phyloP scores from a whole-genome alignment of 2,888 invertebrate genomes.

The Ophioninae sp. region DNA sequence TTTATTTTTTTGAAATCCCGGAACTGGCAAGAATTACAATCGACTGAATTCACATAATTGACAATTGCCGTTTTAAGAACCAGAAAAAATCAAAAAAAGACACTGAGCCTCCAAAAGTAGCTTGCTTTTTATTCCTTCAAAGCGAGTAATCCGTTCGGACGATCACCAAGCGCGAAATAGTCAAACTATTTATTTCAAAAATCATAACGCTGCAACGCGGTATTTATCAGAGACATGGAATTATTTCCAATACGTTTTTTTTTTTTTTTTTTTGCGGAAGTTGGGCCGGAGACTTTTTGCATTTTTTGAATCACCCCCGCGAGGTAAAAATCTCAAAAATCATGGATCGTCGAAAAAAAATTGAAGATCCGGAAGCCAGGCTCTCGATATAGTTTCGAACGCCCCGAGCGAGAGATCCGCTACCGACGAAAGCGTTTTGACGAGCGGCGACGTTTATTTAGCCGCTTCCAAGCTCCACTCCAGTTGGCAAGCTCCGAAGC shows the following conservation, averaged over 20 bases:
- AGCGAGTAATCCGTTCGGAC: not conserved
- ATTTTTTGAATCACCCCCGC: not conserved
- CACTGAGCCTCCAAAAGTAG: not conserved
- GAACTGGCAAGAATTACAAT: not conserved
- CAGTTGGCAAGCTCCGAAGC: conserved; percentile 1
- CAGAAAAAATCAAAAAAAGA: not conserved
- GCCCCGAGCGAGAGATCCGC: not conserved
- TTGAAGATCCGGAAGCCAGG: not conserved
- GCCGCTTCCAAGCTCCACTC: conserved; percentile 48
- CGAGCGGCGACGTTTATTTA: conserved; percentile 59
- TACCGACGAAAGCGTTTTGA: conserved; percentile 21
- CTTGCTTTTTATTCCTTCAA: not conserved
- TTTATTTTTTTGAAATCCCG: not conserved
- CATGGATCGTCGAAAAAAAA: not conserved
- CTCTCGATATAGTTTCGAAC: not conserved
- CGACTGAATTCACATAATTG: not conserved
- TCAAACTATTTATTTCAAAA: not conserved
- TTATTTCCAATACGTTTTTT: not conserved
- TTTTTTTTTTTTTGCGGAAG: not conserved
- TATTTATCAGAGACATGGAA: not conserved
- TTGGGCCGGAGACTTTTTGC: not conserved
- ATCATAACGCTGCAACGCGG: not conserved
- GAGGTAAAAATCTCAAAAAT: not conserved
- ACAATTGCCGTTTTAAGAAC: not conserved
- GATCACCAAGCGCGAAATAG: not conserved